Conservation (phyloP, 2,888 invertebrate species). For the Patella ulyssiponensis region DNA sequence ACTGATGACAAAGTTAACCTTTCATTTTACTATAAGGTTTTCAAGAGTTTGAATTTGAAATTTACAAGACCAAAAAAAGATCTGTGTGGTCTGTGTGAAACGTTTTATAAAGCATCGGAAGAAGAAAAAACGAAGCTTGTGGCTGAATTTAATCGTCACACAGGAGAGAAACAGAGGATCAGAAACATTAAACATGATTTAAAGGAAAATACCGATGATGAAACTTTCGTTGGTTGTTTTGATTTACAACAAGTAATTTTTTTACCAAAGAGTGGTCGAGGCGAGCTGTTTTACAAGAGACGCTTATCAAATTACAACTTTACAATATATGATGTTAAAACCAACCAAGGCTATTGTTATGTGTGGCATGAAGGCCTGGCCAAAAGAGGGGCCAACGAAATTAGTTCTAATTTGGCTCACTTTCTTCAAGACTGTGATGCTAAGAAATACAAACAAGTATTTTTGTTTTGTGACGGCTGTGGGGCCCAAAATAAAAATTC, state of each 20-base stretch:
- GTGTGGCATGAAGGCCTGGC: background rate
- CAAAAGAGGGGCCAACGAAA: background rate
- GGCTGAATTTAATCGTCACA: background rate
- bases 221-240: background rate
- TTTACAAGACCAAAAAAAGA: background rate
- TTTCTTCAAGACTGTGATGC: background rate
- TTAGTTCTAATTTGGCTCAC: background rate
- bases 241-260: background rate
- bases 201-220: background rate
- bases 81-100: background rate
- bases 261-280: background rate
- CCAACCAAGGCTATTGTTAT: background rate
- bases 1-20: background rate
- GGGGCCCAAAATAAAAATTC: slow-evolving; percentile 17
- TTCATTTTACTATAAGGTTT: background rate
- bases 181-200: background rate
- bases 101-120: background rate
- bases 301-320: background rate
- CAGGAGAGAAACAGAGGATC: background rate
- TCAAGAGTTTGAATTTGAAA: background rate
- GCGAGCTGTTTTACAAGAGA: background rate
- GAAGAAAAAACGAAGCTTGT: background rate
- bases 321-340: background rate
- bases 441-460: background rate
- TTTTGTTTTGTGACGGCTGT: slow-evolving; percentile 9